A percentile compares a stretch with the other conserved stretches of the same genome.
phyloP scores from a whole-genome alignment of 2,888 invertebrate species.

The Hylaea fasciaria region DNA sequence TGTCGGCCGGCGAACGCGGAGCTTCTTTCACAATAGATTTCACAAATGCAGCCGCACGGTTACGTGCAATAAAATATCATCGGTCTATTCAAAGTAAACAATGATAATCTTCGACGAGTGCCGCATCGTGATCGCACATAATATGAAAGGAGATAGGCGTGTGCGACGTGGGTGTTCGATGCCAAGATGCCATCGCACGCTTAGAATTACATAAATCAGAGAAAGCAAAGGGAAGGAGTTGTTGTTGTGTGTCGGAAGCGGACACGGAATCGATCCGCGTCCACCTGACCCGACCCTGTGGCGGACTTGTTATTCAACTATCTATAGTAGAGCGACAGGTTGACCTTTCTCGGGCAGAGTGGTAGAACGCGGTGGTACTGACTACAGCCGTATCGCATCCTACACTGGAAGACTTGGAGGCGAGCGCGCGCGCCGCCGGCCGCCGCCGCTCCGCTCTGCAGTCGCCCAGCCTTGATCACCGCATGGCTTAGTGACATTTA shows the following conservation, averaged over 20 bases:
- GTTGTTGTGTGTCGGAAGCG: slow-evolving; percentile 69
- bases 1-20: slow-evolving; percentile 41
- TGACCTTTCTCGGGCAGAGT: slow-evolving; percentile 63
- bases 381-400: slow-evolving; percentile 14
- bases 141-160: slow-evolving; percentile 21
- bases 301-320: slow-evolving; percentile 72
- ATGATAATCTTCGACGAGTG: slow-evolving; percentile 38
- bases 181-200: slow-evolving; percentile 35
- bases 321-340: slow-evolving; percentile 66
- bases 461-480: slow-evolving; percentile 12
- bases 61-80: slow-evolving; percentile 43
- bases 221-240: slow-evolving; percentile 67
- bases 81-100: slow-evolving; percentile 43
- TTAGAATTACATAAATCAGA: slow-evolving; percentile 65
- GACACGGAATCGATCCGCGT: slow-evolving; percentile 68
- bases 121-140: slow-evolving; percentile 51
- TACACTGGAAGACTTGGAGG: slow-evolving; percentile 12
- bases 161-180: slow-evolving; percentile 21
- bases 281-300: slow-evolving; percentile 72
- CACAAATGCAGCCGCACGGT: slow-evolving; percentile 49
- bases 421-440: neutral
- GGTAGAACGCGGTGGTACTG: slow-evolving; percentile 1
- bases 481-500: slow-evolving; percentile 17
- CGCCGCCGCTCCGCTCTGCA: no score
- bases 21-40: slow-evolving; percentile 55